Base-by-base conservation (phyloP, 2,797 vertebrate species). In the Potorous gilbertii region DNA sequence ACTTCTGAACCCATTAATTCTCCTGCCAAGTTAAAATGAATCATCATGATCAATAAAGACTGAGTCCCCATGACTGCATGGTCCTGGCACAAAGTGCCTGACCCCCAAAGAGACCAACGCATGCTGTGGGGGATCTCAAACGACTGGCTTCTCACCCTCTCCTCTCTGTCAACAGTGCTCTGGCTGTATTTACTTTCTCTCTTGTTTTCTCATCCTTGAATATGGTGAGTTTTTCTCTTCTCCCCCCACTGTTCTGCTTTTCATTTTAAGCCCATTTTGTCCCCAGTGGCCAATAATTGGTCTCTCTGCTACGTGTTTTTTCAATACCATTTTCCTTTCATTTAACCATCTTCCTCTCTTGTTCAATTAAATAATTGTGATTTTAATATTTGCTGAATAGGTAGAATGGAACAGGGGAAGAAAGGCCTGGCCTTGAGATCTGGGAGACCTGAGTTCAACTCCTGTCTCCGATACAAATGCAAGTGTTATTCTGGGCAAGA, bases 341-440 rank as follows among this genome's bases (percentile, higher is more conserved):
- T 93, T 95, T 95, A 66, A 34, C 14, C 50, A 93, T 59, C 92
- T 31, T 92, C 31, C 87, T 93, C 93, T 94, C n/a, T 52, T 56
- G 90, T 34, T 93, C 91, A 97, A 95, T 97, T 96, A 96, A 55
- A 94, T 95, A 97, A 94, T 55, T 95, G 40, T 50, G 52, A 59
- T 93, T 97, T 97, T 95, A 93, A 89, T 95, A 97, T 95, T 96
- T 94, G 21, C 56, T 13, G 54, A 92, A 56, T 16, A 55, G 87
- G 56, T 81, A 90, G 55, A 3, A 62, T 56, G 66, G n/a, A 90
- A 95, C 92, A n/a, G 34, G 52, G 4, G 34, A 40, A 74, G 62
- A 74, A 16, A 74, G 29, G 34, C 18, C 14, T 74, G 34, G 34
- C 16, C 62, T 74, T 21, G 34, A 74, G 34, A n/a, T 74, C 34